Conservation (phyloP, 2,113 vertebrate species). For the Pongo abelii region DNA sequence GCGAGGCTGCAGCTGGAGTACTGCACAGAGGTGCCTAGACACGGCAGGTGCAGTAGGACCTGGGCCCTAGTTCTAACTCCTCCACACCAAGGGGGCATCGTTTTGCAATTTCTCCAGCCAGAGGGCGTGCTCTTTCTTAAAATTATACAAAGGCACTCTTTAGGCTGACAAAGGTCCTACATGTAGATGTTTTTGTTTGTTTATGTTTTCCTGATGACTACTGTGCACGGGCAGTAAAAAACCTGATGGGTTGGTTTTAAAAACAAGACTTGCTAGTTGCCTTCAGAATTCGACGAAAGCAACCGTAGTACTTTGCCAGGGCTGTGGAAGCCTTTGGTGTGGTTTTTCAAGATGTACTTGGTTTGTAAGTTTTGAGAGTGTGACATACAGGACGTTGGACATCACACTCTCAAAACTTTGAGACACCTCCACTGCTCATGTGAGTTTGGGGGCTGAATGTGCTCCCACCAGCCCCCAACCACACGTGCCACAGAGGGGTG, state of each 20-base stretch:
- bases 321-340: neutral
- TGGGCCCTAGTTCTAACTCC: neutral
- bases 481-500: no score
- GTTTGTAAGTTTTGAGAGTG: neutral
- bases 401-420: neutral
- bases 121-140: neutral
- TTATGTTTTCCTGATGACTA: neutral
- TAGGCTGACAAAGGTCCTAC: neutral
- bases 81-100: neutral
- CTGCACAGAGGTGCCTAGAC: neutral
- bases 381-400: rapidly evolving
- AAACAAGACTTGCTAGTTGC: neutral
- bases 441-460: neutral
- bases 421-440: rapidly evolving
- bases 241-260: neutral
- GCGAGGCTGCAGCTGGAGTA: neutral
- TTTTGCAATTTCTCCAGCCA: neutral
- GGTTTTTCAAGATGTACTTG: neutral
- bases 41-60: neutral
- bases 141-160: neutral
- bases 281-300: neutral
- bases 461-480: neutral
- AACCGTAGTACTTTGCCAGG: neutral
- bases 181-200: neutral
- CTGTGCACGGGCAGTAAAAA: neutral